Evolutionary conservation across 1,140 invertebrate genomes (phyloP), one percentile per base, ranked within the genome.

Genomic region (Drosophila kanapiae): DNA sequence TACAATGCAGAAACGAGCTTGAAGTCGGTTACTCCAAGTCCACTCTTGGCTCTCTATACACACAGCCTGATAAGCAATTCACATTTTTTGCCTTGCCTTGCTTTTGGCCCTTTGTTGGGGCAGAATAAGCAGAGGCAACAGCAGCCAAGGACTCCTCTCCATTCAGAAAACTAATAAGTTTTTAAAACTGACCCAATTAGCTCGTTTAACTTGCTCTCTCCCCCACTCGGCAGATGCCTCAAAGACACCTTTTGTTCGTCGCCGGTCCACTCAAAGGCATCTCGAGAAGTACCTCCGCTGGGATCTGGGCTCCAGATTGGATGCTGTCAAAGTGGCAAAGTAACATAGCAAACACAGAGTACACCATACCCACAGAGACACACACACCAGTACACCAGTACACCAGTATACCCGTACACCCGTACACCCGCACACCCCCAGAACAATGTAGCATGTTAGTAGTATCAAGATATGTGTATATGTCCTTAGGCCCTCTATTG

Each of bases 141-240:
- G 48, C 9, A 16, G 63, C 48, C 14, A 14, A 47, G 63, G 33
- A 47, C 47, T 57, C 45, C 43, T 59, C 53, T 48, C 49, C 43
- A 70, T 80, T 75, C 63, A 75, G 54, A 27, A 61, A 72, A 49
- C 75, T 87, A 88, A 86, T 86, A 88, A 83, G 84, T 77, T 80
- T 74, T 80, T 70, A 80, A 79, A 77, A 83, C 59, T 83, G 84
- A 77, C 63, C 76, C 84, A 86, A 86, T 86, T 86, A 88, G 71
- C 80, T 82, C 67, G 76, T 69, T 79, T 74, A 64, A 61, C 64
- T 81, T 75, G 56, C 47, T 70, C 31, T 70, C 23, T 33, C 37
- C 29, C 62, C 35, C 37, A 42, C 48, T 60, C 61, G 68, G 54
- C 47, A 37, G 67, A 27, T 42, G 48, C 57, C 65, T 71, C 78